Percentiles rank a stretch among this genome's conserved stretches.
These are phyloP conservation scores for Actinia tenebrosa DNA, from an alignment of 64 coral and sea anemone genomes.

Conservation along the genomic window DNA sequence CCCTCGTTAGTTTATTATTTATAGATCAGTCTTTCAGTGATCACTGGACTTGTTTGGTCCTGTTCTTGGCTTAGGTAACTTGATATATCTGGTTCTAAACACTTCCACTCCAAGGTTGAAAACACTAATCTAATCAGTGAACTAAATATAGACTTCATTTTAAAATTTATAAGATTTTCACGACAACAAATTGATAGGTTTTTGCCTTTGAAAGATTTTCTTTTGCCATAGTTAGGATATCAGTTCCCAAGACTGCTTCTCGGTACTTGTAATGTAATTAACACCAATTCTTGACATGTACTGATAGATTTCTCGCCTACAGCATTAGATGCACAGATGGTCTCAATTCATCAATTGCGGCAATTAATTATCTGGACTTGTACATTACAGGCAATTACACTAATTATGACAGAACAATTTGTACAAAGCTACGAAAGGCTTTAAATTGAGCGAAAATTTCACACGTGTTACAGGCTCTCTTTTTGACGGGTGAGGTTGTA, in stretches of 20 bases:
- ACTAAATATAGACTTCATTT: too few species aligned
- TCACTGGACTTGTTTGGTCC: neutral
- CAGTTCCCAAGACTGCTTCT: neutral
- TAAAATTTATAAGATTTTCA: too few species aligned
- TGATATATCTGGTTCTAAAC: neutral
- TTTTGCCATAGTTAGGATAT: neutral
- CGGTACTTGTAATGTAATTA: neutral
- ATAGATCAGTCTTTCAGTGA: neutral
- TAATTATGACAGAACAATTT: neutral
- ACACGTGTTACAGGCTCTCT: neutral
- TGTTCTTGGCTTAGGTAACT: neutral
- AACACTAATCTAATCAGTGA: too few species aligned
- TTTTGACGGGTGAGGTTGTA: neutral
- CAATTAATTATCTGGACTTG: slow-evolving; percentile 6
- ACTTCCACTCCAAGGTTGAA: too few species aligned
- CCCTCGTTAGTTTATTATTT: neutral
- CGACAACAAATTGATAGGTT: too few species aligned
- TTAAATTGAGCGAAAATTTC: neutral
- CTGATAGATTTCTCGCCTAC: neutral
- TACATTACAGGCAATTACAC: neutral
- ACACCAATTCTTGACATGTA: neutral
- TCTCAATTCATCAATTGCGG: neutral
- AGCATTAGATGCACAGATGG: neutral
- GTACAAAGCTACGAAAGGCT: neutral
- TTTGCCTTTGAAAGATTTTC: too few species aligned